Evolutionary conservation across 1,140 invertebrate genomes (phyloP).

Genomic region (Propsilocerus akamusi): DNA sequence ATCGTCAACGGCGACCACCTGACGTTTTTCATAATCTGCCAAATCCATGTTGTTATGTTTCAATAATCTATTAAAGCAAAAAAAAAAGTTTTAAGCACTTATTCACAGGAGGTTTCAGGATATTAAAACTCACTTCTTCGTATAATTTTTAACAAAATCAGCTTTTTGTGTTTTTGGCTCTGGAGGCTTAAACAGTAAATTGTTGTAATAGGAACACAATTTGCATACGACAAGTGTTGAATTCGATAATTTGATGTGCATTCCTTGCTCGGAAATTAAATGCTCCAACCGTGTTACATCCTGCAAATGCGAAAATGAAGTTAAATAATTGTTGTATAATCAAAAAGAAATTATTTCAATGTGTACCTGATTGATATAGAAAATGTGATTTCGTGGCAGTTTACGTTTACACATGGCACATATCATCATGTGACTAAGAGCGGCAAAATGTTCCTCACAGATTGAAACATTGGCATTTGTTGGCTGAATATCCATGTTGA

Average conservation of each 20-base stretch:
- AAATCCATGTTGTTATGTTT: neutral
- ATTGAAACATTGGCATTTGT: slow-evolving; percentile 31
- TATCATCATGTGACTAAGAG: slow-evolving; percentile 46
- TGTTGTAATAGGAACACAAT: slow-evolving; percentile 54
- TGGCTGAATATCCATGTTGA: slow-evolving; percentile 17
- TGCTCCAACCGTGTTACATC: slow-evolving; percentile 48
- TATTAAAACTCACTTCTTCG: slow-evolving; percentile 33
- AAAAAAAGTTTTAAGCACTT: too few relatives aligned
- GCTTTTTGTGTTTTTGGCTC: slow-evolving; percentile 32
- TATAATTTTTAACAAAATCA: slow-evolving; percentile 42
- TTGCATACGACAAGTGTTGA: slow-evolving; percentile 51
- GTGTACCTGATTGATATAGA: slow-evolving; percentile 35
- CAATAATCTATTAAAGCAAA: neutral
- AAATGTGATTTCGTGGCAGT: slow-evolving; percentile 49
- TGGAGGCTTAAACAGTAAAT: slow-evolving; percentile 40
- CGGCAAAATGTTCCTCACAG: slow-evolving; percentile 38
- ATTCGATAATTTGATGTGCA: slow-evolving; percentile 37
- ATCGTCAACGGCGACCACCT: neutral
- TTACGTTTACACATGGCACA: slow-evolving; percentile 56
- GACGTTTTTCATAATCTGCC: slow-evolving; percentile 1
- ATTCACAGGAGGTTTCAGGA: too few relatives aligned
- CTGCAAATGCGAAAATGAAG: slow-evolving; percentile 16
- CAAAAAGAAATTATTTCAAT: slow-evolving; percentile 5
- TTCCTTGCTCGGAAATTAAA: slow-evolving; percentile 36
- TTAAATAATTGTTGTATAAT: slow-evolving; percentile 1